Conservation (phyloP, 2,113 vertebrate genomes). For the Mormyrus iriodes region DNA sequence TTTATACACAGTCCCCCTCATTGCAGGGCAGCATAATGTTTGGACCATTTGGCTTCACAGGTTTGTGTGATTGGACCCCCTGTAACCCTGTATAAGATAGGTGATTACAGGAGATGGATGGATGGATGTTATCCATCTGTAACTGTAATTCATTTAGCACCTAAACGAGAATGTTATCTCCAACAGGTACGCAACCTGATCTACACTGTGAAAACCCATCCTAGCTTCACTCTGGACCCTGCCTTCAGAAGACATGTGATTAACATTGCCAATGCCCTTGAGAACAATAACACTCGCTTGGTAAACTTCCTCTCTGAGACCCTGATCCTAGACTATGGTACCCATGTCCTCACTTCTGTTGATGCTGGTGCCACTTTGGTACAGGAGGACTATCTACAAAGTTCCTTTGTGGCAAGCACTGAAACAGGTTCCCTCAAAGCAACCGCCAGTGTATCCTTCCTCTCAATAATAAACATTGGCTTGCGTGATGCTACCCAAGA, state of each 20-base stretch:
- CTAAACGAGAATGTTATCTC: neutral
- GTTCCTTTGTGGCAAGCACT: conserved; percentile 52
- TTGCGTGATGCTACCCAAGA: neutral
- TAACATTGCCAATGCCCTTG: conserved; percentile 69
- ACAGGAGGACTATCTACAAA: conserved; percentile 75
- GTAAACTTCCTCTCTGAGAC: conserved; percentile 72
- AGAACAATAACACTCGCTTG: conserved; percentile 78
- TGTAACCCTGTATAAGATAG: too few relatives aligned
- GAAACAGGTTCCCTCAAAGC: neutral
- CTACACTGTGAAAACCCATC: conserved; percentile 70
- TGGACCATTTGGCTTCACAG: too few relatives aligned
- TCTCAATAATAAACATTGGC: conserved; percentile 53
- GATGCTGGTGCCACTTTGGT: conserved; percentile 69
- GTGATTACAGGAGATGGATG: too few relatives aligned
- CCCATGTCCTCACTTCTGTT: conserved; percentile 69
- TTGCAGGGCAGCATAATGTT: too few relatives aligned
- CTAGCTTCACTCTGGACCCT: conserved; percentile 62
- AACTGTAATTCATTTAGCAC: neutral
- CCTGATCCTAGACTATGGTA: conserved; percentile 79
- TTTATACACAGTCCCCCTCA: too few relatives aligned
- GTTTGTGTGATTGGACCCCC: too few relatives aligned
- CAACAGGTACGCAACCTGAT: conserved; percentile 73
- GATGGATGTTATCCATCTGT: neutral
- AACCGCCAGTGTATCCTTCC: conserved; percentile 62
- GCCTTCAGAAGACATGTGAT: conserved; percentile 65